Percentiles rank a stretch among this genome's conserved stretches.
phyloP scores from a whole-genome alignment of 2,888 invertebrate species.

The Pristionchus japonicus region DNA sequence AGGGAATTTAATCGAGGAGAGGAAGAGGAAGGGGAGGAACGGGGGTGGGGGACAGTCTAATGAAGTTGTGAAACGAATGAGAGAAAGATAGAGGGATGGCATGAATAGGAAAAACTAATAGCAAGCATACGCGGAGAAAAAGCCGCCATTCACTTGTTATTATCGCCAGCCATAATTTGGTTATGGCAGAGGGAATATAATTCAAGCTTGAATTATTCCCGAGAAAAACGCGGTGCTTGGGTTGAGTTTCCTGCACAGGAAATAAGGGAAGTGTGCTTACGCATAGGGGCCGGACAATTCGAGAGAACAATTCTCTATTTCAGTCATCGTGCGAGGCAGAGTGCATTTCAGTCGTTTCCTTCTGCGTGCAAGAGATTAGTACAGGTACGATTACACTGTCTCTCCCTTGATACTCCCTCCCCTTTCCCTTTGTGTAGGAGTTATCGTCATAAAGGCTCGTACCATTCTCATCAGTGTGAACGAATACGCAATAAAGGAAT shows the following conservation, averaged over 20 bases:
- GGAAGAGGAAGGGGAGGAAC: background rate
- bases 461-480: background rate
- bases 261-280: background rate
- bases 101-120: background rate
- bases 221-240: background rate
- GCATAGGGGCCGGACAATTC: background rate
- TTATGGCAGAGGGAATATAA: background rate
- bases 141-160: background rate
- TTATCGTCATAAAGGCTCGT: no score
- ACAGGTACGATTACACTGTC: background rate
- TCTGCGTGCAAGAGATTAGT: background rate
- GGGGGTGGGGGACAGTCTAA: background rate
- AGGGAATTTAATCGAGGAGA: background rate
- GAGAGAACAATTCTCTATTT: background rate
- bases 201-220: background rate
- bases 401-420: background rate
- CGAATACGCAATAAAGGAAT: no score
- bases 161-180: background rate
- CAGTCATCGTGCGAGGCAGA: background rate
- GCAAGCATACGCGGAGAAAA: background rate
- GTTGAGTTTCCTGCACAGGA: background rate
- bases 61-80: conserved; percentile 14
- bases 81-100: background rate
- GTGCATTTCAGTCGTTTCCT: background rate
- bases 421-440: background rate